phyloP scores from a whole-genome alignment of 2,113 vertebrate species.

The Hippocampus comes region DNA sequence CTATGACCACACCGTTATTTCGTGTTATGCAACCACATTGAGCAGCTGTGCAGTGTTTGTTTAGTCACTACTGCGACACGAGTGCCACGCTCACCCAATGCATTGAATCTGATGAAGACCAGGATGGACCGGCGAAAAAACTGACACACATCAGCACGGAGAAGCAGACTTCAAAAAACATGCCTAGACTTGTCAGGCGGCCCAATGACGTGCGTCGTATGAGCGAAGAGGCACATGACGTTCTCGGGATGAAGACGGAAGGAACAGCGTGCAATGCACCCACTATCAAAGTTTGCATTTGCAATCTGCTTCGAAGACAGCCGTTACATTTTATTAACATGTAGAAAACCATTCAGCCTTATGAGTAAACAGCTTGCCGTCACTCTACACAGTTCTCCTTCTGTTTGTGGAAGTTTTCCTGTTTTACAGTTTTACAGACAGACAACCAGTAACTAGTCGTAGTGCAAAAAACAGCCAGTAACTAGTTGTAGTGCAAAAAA shows the following conservation, averaged over 20 bases:
- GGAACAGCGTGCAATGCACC: neutral
- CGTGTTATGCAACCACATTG: conserved; percentile 41
- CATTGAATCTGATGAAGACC: conserved; percentile 12
- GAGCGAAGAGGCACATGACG: conserved; percentile 46
- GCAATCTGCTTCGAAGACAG: neutral
- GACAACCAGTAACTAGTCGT: conserved; percentile 28
- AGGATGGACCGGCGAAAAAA: neutral
- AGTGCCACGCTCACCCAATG: conserved; percentile 3
- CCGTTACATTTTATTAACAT: neutral
- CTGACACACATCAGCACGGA: neutral
- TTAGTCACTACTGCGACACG: conserved; percentile 17
- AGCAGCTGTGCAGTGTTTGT: conserved; percentile 22
- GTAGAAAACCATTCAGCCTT: neutral
- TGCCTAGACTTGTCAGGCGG: conserved; percentile 17
- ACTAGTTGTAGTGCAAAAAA: conserved; percentile 23
- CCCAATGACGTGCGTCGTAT: conserved; percentile 31
- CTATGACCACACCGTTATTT: conserved; percentile 40
- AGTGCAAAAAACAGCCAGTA: conserved; percentile 18
- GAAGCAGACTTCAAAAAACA: neutral
- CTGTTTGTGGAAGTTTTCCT: conserved; percentile 10
- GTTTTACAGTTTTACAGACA: conserved; percentile 17
- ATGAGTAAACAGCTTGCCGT: neutral
- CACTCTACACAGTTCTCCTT: neutral
- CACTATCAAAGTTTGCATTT: neutral
- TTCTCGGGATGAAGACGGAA: conserved; percentile 19